Evolutionary conservation across 2,888 invertebrate species (phyloP), one percentile per base, ranked within the genome.

Genomic region (Galerucella nymphaeae): DNA sequence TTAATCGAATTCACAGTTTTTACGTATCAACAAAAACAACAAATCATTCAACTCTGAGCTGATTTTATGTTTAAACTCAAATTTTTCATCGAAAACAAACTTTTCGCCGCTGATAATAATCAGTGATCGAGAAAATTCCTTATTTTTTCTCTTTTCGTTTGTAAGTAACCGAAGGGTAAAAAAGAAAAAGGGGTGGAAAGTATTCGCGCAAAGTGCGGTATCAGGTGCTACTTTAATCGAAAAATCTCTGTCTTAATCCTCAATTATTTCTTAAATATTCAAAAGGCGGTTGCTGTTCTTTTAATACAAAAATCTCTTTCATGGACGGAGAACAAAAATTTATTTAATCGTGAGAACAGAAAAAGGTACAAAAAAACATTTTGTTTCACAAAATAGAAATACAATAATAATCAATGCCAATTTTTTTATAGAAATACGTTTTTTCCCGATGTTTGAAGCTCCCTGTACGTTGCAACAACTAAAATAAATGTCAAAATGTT

Each of bases 191-290:
- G 77, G 75, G 73, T 70, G 75, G 75, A 78, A 77, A 78, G 76
- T 76, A 77, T 76, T 77, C 68, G 75, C 74, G 72, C 61, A 61
- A 75, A 77, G 75, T 74, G 74, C 76, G 79, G 82, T 81, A 83
- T 83, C 83, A 83, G 83, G 83, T 83, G 83, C 81, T 77, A 79
- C 76, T 78, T 78, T 82, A 82, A 83, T 82, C 82, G 82, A 83
- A 83, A 83, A 83, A 83, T 83, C 83, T 79, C 79, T 73, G 80
- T 78, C 77, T 76, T 83, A 83, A 83, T 83, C 83, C 82, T 77
- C 82, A 83, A 83, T 83, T 82, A 83, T 81, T 83, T 80, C 80
- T 80, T 81, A 81, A 81, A 82, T 81, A 82, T 82, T 82, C 82
- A 80, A 80, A 82, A 82, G 80, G 73, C 73, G 72, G 77, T 71